A percentile compares a stretch with the other conserved stretches of the same genome.
These are phyloP conservation scores for Lepilemur ruficaudatus DNA, from an alignment of 2,797 vertebrate genomes.

Conservation along the genomic window DNA sequence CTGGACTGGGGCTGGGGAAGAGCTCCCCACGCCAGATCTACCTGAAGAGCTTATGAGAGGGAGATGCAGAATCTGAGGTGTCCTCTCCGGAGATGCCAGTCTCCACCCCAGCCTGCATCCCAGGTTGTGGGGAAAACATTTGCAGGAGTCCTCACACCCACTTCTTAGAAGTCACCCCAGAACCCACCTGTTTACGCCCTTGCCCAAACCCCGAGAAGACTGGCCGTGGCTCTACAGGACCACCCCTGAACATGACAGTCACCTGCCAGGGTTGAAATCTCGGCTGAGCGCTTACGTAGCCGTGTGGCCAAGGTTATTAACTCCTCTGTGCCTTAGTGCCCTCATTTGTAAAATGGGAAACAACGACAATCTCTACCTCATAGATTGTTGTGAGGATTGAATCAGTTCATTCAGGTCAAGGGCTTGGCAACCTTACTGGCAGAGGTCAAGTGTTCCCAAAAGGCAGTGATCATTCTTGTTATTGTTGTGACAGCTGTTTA, in stretches of 20 bases:
- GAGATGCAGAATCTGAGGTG: neutral
- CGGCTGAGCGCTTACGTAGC: neutral
- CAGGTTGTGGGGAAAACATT: neutral
- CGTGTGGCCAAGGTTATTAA: neutral
- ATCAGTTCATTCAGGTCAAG: neutral
- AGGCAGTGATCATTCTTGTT: neutral
- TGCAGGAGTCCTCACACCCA: neutral
- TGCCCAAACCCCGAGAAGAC: neutral
- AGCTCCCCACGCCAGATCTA: neutral
- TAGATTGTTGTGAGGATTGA: neutral
- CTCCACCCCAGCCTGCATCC: neutral
- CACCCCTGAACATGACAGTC: neutral
- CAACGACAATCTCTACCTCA: no score
- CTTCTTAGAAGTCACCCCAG: neutral
- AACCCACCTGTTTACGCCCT: neutral
- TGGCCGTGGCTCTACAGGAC: neutral
- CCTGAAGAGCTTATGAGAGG: neutral
- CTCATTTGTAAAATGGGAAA: neutral
- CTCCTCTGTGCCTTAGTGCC: neutral
- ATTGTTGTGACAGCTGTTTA: neutral
- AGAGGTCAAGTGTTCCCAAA: neutral
- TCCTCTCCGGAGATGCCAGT: neutral
- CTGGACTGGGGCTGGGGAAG: neutral
- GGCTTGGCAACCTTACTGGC: neutral
- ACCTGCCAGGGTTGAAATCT: neutral